Conservation (phyloP, 2,888 invertebrate species). For the Parapristionchus giblindavisi region DNA sequence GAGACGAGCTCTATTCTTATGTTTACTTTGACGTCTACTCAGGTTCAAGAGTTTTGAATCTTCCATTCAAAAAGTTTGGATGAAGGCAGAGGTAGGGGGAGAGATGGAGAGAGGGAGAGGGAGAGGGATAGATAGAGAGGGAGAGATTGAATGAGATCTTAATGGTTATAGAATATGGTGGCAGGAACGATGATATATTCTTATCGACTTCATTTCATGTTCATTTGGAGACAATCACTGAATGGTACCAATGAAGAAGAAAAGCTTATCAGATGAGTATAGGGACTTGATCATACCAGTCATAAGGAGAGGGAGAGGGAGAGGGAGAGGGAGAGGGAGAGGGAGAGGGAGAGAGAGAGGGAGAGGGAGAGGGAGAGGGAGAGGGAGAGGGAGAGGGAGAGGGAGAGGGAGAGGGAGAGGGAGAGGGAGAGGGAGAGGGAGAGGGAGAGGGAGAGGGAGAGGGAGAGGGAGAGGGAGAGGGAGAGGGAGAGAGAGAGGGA, state of each 20-base stretch:
- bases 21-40: constrained; percentile 7
- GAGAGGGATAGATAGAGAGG: not conserved
- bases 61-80: too few relatives aligned
- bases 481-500: constrained; percentile 8
- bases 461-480: constrained; percentile 5
- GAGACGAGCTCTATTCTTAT: not conserved
- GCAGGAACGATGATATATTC: constrained; percentile 3
- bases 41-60: constrained; percentile 27
- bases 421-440: constrained; percentile 39
- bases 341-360: constrained; percentile 30
- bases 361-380: constrained; percentile 39
- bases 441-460: not conserved
- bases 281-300: too few relatives aligned
- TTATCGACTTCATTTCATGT: constrained; percentile 22
- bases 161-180: not conserved
- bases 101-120: not conserved
- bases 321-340: constrained; percentile 34
- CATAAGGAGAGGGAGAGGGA: not conserved
- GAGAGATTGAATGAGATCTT: not conserved
- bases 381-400: constrained; percentile 40
- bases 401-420: constrained; percentile 32
- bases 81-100: too few relatives aligned
- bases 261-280: too few relatives aligned
- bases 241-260: constrained; percentile 79
- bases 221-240: constrained; percentile 3